Conservation (phyloP, 2,888 invertebrate genomes). For the Heliconius sara region DNA sequence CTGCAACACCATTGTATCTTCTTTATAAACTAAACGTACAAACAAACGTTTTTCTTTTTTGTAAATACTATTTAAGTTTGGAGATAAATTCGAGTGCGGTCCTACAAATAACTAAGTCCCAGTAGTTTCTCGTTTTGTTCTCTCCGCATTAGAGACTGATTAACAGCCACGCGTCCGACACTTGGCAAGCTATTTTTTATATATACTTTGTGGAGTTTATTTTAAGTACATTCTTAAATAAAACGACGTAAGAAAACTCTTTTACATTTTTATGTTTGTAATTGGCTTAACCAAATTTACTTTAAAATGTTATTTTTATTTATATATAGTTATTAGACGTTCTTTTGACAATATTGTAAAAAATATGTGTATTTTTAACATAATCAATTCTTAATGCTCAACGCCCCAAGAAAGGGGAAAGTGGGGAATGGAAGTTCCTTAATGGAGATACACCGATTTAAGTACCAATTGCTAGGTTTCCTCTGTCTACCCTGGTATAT, state of each 20-base stretch:
- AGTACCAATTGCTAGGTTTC: not conserved
- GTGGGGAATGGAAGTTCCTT: no score
- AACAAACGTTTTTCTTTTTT: constrained; percentile 2
- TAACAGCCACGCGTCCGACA: constrained; percentile 32
- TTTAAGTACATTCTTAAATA: constrained; percentile 18
- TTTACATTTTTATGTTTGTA: not conserved
- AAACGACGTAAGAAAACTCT: not conserved
- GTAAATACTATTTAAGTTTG: not conserved
- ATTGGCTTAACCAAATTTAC: not conserved
- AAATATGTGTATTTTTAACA: no score
- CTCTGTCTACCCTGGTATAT: not conserved
- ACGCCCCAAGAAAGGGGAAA: no score
- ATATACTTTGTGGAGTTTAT: constrained; percentile 27
- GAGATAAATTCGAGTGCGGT: constrained; percentile 27
- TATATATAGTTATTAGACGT: no score
- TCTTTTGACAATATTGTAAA: no score
- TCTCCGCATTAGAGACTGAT: constrained; percentile 37
- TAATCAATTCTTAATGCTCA: no score
- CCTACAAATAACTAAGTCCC: constrained; percentile 31
- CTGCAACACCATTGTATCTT: not conserved
- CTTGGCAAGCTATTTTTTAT: constrained; percentile 37
- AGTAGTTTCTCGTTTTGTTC: constrained; percentile 29
- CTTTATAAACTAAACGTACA: not conserved
- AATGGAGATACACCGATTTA: no score
- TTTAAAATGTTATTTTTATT: not conserved